Percentiles rank a stretch among this genome's conserved stretches.
Conservation (phyloP, 2,888 invertebrate genomes). For the Herminia tarsipennalis region DNA sequence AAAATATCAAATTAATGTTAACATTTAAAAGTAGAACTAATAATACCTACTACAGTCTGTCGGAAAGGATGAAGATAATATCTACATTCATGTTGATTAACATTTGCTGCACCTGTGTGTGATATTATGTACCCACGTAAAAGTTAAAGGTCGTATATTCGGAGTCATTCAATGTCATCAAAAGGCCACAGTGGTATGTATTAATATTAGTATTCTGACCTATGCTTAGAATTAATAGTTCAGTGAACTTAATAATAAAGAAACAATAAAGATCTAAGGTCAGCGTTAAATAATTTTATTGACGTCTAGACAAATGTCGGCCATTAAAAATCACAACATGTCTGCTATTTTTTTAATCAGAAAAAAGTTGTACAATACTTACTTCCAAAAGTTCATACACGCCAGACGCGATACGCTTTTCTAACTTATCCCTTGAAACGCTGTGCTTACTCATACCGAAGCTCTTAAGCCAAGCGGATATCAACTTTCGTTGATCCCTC, state of each 20-base stretch:
- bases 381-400: constrained; percentile 87
- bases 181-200: constrained; percentile 56
- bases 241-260: neutral
- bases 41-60: no score
- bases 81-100: constrained; percentile 1
- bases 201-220: constrained; percentile 10
- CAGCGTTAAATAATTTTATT: no score
- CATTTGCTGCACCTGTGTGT: constrained; percentile 8
- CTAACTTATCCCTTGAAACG: constrained; percentile 86
- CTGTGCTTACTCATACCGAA: constrained; percentile 90
- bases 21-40: no score
- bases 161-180: constrained; percentile 62
- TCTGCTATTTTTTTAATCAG: no score
- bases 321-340: neutral
- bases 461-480: constrained; percentile 89
- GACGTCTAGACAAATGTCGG: no score
- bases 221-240: constrained; percentile 2
- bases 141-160: constrained; percentile 40
- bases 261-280: no score
- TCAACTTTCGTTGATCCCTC: constrained; percentile 93
- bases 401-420: constrained; percentile 87
- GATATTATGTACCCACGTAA: constrained; percentile 31
- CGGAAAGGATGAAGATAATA: constrained; percentile 1
- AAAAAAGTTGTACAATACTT: no score
- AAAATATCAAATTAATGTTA: no score